Conservation (phyloP, 2,113 vertebrate genomes). For the Chaetops frenatus region DNA sequence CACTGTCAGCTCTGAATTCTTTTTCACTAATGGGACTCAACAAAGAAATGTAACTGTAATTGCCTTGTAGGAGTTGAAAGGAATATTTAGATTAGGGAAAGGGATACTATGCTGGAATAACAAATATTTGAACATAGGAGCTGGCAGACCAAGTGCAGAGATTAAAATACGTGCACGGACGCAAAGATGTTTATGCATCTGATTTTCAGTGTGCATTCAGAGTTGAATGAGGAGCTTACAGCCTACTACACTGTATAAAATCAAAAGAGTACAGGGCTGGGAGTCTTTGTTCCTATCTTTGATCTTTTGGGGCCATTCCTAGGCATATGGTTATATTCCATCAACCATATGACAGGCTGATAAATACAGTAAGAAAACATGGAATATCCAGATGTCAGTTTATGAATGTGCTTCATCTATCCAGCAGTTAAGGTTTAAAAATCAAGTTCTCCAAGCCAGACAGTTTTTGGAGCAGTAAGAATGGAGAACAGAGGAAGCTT, state of each 20-base stretch:
- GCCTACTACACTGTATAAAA: background rate
- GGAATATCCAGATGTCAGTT: background rate
- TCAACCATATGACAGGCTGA: background rate
- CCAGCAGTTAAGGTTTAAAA: background rate
- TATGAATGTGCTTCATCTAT: background rate
- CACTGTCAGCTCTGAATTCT: background rate
- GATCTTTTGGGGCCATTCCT: background rate
- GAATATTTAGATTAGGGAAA: background rate
- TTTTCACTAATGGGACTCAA: background rate
- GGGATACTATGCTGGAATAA: background rate
- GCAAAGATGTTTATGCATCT: background rate
- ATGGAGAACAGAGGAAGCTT: background rate
- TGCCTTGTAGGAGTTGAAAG: background rate
- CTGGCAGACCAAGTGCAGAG: background rate
- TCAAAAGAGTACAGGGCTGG: background rate
- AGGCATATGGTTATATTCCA: background rate
- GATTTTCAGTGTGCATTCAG: background rate
- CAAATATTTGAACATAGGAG: background rate
- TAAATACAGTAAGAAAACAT: background rate
- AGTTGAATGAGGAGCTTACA: background rate
- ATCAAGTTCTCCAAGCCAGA: background rate
- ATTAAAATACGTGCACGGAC: background rate
- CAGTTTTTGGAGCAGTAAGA: background rate
- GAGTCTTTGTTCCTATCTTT: background rate
- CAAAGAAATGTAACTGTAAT: background rate